Base-by-base conservation (phyloP, 2,797 vertebrate species). In the Rhynchonycteris naso region DNA sequence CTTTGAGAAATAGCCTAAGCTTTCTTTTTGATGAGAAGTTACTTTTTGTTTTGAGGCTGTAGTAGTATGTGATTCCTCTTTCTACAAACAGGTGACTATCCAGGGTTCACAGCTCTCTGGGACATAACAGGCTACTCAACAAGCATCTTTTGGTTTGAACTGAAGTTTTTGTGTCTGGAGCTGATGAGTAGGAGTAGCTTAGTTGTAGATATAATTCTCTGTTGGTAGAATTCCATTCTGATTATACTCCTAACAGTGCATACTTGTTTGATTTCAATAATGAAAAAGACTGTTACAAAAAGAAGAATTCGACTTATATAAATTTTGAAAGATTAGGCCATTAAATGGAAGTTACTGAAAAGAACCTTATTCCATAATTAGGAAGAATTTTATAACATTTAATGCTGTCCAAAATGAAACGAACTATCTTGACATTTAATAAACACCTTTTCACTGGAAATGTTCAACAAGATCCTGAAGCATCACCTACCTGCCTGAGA, bases 381-480 rank as follows among this genome's bases (percentile, higher is more conserved):
- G 63, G 38, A 76, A 58, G 50, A 80, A 22, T 52, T 81, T 61
- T 75, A 81, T 61, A 93, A 3, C 24, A 90, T 43, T 88, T 80
- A 78, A 90, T 90, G 18, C 30, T 94, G 28, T 79, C 47, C 47
- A 74, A 92, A 93, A 74, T 87, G 28, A 94, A 94, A 84, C 72
- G 24, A 79, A 58, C 18, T 85, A 7, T 28, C 33, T 47, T 74
- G 59, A 87, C 83, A 68, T 85, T 61, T 61, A 92, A 74, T 69
- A 76, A 52, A 81, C 24, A 79, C 87, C 12, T 88, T 69, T 14
- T 54, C 43, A 19, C 28, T 58, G 58, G 52, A 61, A 78, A 22
- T 78, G 3, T n/a, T 94, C 28, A 75, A 58, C 28, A 15, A 16
- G 18, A 68, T 14, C 26, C 24, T 47, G 38, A 61, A 80, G 24